phyloP scores from a whole-genome alignment of 2,888 invertebrate genomes.

The Matsumyia berberina region DNA sequence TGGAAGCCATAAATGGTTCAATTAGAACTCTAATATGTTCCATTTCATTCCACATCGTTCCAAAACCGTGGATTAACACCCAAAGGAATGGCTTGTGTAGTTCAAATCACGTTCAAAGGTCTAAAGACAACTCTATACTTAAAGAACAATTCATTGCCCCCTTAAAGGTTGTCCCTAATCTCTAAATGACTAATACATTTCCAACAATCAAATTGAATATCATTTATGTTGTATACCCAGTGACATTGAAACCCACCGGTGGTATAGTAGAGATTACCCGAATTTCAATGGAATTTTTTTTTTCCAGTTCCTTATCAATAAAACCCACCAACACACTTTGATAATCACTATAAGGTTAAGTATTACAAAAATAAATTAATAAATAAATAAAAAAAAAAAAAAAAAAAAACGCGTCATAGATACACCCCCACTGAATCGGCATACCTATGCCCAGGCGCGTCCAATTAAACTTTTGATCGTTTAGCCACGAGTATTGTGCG shows the following conservation, averaged over 20 bases:
- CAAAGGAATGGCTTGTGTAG: no score
- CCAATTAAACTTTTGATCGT: conserved; percentile 43
- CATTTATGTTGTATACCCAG: not conserved
- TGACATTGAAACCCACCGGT: conserved; percentile 12
- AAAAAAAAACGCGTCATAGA: conserved; percentile 28
- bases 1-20: no score
- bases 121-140: not conserved
- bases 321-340: conserved; percentile 3
- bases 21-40: no score
- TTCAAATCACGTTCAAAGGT: no score
- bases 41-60: no score
- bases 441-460: conserved; percentile 19
- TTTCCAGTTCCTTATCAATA: conserved; percentile 9
- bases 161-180: conserved; percentile 1
- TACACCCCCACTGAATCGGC: conserved; percentile 37
- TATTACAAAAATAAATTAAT: conserved; percentile 10
- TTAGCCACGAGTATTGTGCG: no score
- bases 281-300: conserved; percentile 23
- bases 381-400: conserved; percentile 27
- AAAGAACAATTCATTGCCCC: not conserved
- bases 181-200: conserved; percentile 4
- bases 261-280: not conserved
- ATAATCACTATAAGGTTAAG: conserved; percentile 25
- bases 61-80: no score
- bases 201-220: not conserved